Evolutionary conservation across 2,888 invertebrate species (phyloP), one percentile per base, ranked within the genome.

Genomic region (Apodemia mormo): DNA sequence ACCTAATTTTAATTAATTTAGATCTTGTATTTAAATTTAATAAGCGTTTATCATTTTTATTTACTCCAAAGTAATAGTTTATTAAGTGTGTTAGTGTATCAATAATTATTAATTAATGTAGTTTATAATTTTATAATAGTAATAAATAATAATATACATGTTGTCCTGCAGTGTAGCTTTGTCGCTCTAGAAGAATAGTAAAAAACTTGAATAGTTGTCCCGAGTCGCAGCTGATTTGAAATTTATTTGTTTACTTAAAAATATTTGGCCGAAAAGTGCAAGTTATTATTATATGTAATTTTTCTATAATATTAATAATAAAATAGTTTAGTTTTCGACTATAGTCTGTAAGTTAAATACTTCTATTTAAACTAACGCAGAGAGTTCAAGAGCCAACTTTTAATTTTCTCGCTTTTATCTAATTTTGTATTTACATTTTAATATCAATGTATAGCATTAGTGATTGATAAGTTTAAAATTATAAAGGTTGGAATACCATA

Each of bases 221-320:
- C 76, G 71, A 66, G 75, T 70, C 71, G 79, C 80, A 81, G 81
- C 81, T 80, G 71, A 70, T 70, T 71, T 66, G 30, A 45, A 45
- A 45, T 45, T 45, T 45, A 45, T 45, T 45, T 45, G 45, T 45
- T 45, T 61, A 65, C 40, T 65, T 58, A 73, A 70, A 64, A 71
- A 45, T 54, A 37, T 77, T 77, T 76, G 80, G 82, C 82, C 82
- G 80, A 79, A 45, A 73, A 79, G 81, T 83, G 83, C 83, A 82
- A 82, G 79, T 71, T 66, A 70, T 67, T 70, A 67, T 12, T 45
- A 45, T 45, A 45, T 45, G 12, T 45, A 45, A 7, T 22, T 45
- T 66, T 37, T 67, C 22, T 56, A 67, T 56, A 58, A 12, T 30
- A 58, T 58, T 58, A 58, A 58, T 29, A 30, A 30, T 30, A 22